Base-by-base conservation (phyloP, 92 coral and sea anemone genomes). In the Pocillopora meandrina region DNA sequence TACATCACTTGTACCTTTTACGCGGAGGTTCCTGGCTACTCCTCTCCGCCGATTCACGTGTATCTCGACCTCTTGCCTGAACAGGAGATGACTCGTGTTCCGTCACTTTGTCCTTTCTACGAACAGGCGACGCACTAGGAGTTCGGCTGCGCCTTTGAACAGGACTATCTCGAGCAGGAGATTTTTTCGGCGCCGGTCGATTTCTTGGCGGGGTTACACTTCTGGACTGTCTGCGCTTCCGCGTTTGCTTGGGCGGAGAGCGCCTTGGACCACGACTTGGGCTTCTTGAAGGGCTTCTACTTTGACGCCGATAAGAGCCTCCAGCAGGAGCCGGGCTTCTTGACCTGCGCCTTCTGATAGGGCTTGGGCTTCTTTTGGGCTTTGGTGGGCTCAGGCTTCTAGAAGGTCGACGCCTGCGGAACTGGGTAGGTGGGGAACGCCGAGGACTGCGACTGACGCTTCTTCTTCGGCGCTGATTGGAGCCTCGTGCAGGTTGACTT, bases 121-220 rank as follows among this genome's bases (percentile, higher is more conserved):
- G 87, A 47, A 33, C 88, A 59, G 90, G 90, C 9, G 92, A 80
- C 42, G 89, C 67, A 80, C 86, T 84, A 18, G 87, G 90, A 72
- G 89, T 89, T 78, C 92, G 84, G 69, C 80, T 70, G 2, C 90
- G 88, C 56, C 90, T 83, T 47, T 81, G 81, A 20, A 64, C 75
- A 17, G 91, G 75, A 74, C 89, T 85, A 58, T 23, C 76, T 61
- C 90, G 83, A 64, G 87, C 81, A 55, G 76, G 82, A 36, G 72
- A 83, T 52, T 17, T 52, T 57, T 73, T 61, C 17, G 85, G 20
- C 23, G 75, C 17, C 6, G 57, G 80, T 14, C 59, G 75, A 47
- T 68, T 85, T 62, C 63, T 58, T 76, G 67, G 87, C 34, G 83
- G 76, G 35, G 87, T 73, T 26, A 77, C 20, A 55, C 77, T 85